Base-by-base conservation (phyloP, 2,888 invertebrate species). In the Chelonus formosanus region DNA sequence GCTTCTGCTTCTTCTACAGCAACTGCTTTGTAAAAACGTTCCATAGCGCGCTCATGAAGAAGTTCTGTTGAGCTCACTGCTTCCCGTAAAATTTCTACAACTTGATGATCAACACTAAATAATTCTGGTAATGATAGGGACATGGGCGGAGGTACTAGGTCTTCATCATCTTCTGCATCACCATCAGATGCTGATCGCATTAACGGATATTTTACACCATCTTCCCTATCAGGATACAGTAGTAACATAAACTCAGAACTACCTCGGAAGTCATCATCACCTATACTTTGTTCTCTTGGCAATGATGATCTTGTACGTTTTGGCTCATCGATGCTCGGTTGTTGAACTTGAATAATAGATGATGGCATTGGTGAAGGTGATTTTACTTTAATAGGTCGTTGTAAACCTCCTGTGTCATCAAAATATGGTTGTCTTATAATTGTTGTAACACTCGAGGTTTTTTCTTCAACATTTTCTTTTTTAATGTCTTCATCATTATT, bases 161-260 rank as follows among this genome's bases (percentile, higher is more conserved):
- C 88, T 70, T 92, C 90, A 77, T 81, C 79, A 1, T 77, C 77
- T 4, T 65, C 67, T 3, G 58, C 54, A 3, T 69, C 72, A 32
- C 65, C 68, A 43, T 68, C 69, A 43, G 70, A 64, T n/a, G 65
- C 36, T 5, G 64, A 69, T 57, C 67, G 65, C 20, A 54, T 62
- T 45, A 69, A 35, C 3, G 57, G 60, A 59, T 63, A 63, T 48
- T 56, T 68, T 65, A 57, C 48, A 5, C 3, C 54, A 32, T 3
- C 32, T 71, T 86, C 86, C 61, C 86, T 85, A n/a, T 86, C 85
- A 6, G 90, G 90, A 77, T 89, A 89, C 55, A 94, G 86, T 59
- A 94, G 91, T 71, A 94, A 85, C 91, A 94, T 92, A 78, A 93
- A 92, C 83, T 94, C 94, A 60, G 91, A 91, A 83, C 92, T 92